Evolutionary conservation across 2,888 invertebrate species (phyloP), one percentile per base, ranked within the genome.

Genomic region (Pseudococcus jackbeardsleyi): DNA sequence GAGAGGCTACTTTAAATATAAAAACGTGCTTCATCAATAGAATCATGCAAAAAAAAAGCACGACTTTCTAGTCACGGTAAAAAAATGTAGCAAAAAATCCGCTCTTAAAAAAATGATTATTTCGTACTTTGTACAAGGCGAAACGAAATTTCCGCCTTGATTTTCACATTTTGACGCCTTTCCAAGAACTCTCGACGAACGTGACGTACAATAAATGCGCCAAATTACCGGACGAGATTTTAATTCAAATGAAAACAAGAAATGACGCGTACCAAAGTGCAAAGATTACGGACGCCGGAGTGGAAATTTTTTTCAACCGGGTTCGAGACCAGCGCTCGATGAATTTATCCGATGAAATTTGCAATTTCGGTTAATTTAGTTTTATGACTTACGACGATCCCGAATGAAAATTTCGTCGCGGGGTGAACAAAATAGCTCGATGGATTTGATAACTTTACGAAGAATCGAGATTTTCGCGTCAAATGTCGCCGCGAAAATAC

Each of bases 41-140:
- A 82, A 82, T 82, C 46, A 64, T 64, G 46, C 79, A 19, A 46
- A 72, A 72, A n/a, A 39, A 72, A 72, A 72, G 72, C 72, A 72
- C 72, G 72, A 72, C 17, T 72, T 72, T 72, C 72, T 22, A 64
- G 64, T 22, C 64, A 64, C 64, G 1, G 64, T 64, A 64, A 22
- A 64, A 64, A 22, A 46, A 46, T 22, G 85, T 33, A 15, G 85
- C n/a, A 59, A 85, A 85, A 42, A 54, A 85, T 54, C 48, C 48
- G 48, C 48, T 84, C 22, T 48, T 84, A 50, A 54, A 85, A 84
- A 85, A 85, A 85, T 54, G 84, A 84, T 48, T 50, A 85, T 48
- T 54, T 50, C 26, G 50, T 48, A 84, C 50, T 54, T 54, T 33
- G 26, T 85, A 54, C 48, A 54, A 85, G 48, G 85, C 54, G 54